Evolutionary conservation across 2,797 vertebrate species (phyloP).

Genomic region (Semaprochilodus insignis): DNA sequence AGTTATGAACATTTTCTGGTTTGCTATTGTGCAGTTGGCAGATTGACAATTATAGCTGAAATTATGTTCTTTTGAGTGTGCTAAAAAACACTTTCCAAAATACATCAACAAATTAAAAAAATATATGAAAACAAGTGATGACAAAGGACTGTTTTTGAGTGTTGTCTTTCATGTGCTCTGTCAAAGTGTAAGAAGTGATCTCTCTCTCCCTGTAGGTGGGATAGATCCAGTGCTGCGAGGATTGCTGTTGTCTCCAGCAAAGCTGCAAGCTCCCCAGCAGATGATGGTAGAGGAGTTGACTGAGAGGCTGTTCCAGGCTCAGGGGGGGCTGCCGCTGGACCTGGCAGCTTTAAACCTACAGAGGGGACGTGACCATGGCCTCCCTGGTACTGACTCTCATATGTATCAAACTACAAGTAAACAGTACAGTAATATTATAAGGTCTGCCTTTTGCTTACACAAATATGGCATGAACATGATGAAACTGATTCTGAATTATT

Average conservation of each 20-base stretch:
- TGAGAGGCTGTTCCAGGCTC: constrained; percentile 83
- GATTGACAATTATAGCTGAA: too few relatives aligned
- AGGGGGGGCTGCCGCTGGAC: constrained; percentile 82
- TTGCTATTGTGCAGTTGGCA: too few relatives aligned
- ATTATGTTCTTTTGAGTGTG: too few relatives aligned
- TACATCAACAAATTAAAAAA: too few relatives aligned
- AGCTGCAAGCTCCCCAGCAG: constrained; percentile 81
- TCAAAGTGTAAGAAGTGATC: background rate
- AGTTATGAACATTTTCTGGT: too few relatives aligned
- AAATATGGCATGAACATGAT: background rate
- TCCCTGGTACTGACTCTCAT: constrained; percentile 74
- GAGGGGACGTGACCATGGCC: constrained; percentile 82
- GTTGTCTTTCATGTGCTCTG: too few relatives aligned
- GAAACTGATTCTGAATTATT: background rate
- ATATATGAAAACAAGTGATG: too few relatives aligned
- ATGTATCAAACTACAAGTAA: background rate
- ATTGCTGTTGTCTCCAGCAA: constrained; percentile 79
- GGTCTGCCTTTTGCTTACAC: background rate
- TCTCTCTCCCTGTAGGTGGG: constrained; percentile 70
- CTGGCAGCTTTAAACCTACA: constrained; percentile 83
- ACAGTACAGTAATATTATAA: background rate
- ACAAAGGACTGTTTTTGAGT: too few relatives aligned
- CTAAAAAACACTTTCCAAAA: too few relatives aligned
- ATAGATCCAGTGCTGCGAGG: constrained; percentile 83
- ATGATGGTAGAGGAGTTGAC: constrained; percentile 88